These are phyloP conservation scores for Scarus forsteni DNA, from an alignment of 2,797 vertebrate species.

Conservation along the genomic window DNA sequence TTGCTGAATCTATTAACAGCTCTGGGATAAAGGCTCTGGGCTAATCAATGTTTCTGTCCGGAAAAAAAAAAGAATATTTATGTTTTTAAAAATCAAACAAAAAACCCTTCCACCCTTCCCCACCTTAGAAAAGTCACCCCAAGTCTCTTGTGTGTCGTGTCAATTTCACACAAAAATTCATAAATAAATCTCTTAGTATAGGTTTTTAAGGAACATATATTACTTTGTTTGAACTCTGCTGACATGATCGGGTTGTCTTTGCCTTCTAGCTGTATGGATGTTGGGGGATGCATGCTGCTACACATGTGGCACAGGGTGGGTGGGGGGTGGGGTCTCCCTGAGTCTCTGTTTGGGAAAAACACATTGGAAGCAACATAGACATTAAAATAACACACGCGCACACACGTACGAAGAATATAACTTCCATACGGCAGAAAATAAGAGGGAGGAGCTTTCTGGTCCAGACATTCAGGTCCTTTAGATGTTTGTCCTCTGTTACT, in stretches of 20 bases:
- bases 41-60: constrained; percentile 33
- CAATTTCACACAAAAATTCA: constrained; percentile 18
- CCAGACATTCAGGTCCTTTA: constrained; percentile 45
- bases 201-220: constrained; percentile 57
- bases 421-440: not conserved
- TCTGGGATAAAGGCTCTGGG: constrained; percentile 50
- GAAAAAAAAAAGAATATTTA: constrained; percentile 27
- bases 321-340: constrained; percentile 68
- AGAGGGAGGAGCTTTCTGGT: constrained; percentile 38
- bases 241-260: constrained; percentile 57
- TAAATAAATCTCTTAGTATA: constrained; percentile 63
- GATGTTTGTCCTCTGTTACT: constrained; percentile 20
- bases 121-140: not conserved
- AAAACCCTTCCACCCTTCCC: not conserved
- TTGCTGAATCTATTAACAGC: constrained; percentile 48
- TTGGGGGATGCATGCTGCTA: constrained; percentile 49
- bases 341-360: constrained; percentile 66
- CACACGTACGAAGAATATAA: constrained; percentile 16
- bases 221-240: constrained; percentile 41
- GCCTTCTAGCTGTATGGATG: constrained; percentile 66
- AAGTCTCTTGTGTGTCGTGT: constrained; percentile 21
- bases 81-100: constrained; percentile 5
- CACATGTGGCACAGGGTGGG: constrained; percentile 33
- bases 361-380: constrained; percentile 28
- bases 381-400: constrained; percentile 13